Conservation (phyloP, 2,888 invertebrate species). For the Acanthosepion lycidas region DNA sequence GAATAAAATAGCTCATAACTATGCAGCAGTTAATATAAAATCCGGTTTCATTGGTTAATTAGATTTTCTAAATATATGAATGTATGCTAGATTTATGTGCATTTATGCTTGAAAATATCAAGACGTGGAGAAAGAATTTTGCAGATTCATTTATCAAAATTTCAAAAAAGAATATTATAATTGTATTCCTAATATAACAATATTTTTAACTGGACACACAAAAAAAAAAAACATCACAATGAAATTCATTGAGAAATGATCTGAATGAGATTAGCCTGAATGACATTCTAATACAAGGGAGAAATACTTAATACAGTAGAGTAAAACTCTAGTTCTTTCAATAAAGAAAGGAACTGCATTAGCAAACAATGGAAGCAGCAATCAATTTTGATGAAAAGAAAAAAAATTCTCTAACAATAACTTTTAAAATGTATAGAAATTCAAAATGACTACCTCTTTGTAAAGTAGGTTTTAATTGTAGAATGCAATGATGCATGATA, state of each 20-base stretch:
- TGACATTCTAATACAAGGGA: background rate
- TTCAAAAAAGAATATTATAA: background rate
- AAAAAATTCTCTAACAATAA: background rate
- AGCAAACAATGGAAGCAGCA: background rate
- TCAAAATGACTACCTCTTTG: no score
- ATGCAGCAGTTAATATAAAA: no score
- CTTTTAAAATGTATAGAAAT: background rate
- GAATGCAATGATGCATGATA: background rate
- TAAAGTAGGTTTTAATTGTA: no score
- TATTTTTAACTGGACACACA: background rate
- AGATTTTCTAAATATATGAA: background rate
- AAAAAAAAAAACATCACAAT: background rate
- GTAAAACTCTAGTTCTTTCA: background rate
- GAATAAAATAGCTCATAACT: no score
- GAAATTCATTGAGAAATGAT: background rate
- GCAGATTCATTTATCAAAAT: background rate
- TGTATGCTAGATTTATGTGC: background rate
- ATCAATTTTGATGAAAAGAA: background rate
- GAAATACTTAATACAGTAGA: background rate
- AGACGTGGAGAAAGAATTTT: background rate
- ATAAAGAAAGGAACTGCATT: slow-evolving; percentile 25
- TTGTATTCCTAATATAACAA: background rate
- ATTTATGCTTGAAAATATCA: background rate
- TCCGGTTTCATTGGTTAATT: background rate
- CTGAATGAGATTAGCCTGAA: background rate